Conservation (phyloP, 2,797 vertebrate species). For the Champsocephalus esox region DNA sequence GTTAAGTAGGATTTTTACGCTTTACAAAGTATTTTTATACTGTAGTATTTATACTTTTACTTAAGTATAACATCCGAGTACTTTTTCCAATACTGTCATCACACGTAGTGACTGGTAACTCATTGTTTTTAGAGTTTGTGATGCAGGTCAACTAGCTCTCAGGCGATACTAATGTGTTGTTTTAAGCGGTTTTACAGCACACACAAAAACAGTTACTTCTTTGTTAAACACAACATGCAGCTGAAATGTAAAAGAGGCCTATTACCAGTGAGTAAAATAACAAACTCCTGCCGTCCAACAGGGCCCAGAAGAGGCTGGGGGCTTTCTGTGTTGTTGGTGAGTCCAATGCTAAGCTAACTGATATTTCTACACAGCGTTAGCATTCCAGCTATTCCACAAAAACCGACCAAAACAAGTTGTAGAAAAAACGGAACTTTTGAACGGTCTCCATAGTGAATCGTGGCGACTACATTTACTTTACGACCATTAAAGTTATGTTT, state of each 20-base stretch:
- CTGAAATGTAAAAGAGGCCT: not conserved
- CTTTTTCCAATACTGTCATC: too few relatives aligned
- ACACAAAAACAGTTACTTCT: too few relatives aligned
- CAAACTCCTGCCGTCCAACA: constrained; percentile 47
- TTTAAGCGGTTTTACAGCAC: not conserved
- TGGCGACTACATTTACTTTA: not conserved
- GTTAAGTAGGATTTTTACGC: too few relatives aligned
- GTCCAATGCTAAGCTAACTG: constrained; percentile 73
- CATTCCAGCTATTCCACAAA: constrained; percentile 67
- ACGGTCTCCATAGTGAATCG: constrained; percentile 61
- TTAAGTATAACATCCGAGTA: too few relatives aligned
- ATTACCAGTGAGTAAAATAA: constrained; percentile 59
- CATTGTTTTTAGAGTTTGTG: not conserved
- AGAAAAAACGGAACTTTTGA: constrained; percentile 47
- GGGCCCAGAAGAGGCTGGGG: constrained; percentile 38
- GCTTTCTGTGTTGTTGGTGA: constrained; percentile 43
- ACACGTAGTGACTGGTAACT: not conserved
- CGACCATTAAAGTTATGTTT: not conserved
- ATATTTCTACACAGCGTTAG: constrained; percentile 45
- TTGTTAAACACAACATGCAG: not conserved
- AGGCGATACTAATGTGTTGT: not conserved
- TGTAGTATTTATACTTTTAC: too few relatives aligned
- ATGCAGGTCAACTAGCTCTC: not conserved
- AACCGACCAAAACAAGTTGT: constrained; percentile 67
- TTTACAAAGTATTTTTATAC: too few relatives aligned